Evolutionary conservation across 2,888 invertebrate species (phyloP).

Genomic region (Keiferia lycopersicella): DNA sequence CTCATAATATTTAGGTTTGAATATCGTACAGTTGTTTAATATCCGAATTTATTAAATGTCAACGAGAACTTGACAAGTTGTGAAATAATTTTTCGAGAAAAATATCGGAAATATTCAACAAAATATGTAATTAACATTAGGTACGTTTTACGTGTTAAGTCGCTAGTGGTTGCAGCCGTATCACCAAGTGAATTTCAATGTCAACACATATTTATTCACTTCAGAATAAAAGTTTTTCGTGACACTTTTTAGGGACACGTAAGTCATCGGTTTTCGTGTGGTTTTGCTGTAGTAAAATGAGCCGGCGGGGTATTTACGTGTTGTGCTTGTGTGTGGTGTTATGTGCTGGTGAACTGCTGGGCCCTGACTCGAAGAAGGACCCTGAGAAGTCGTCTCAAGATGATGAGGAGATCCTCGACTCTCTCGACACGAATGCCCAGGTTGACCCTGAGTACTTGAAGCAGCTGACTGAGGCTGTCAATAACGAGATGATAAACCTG

Average conservation of each 20-base stretch:
- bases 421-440: slow-evolving; percentile 41
- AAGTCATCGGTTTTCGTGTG: slow-evolving; percentile 52
- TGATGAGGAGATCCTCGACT: slow-evolving; percentile 45
- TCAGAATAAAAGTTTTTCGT: slow-evolving; percentile 29
- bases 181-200: slow-evolving; percentile 11
- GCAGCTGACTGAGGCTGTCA: slow-evolving; percentile 59
- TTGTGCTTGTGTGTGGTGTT: slow-evolving; percentile 57
- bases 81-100: slow-evolving; percentile 24
- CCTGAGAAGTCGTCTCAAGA: slow-evolving; percentile 49
- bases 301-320: slow-evolving; percentile 49
- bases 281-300: slow-evolving; percentile 50
- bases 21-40: too few relatives aligned
- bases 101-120: slow-evolving; percentile 32
- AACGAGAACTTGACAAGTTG: not conserved
- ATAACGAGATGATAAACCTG: slow-evolving; percentile 56
- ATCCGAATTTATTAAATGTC: not conserved
- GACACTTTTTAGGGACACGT: slow-evolving; percentile 58
- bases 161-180: slow-evolving; percentile 35
- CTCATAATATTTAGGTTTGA: too few relatives aligned
- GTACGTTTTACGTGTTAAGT: slow-evolving; percentile 41
- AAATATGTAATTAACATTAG: slow-evolving; percentile 32
- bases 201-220: slow-evolving; percentile 16
- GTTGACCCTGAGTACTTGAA: slow-evolving; percentile 55
- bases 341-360: slow-evolving; percentile 59
- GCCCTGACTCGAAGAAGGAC: slow-evolving; percentile 57